A percentile compares a stretch with the other conserved stretches of the same genome.
Evolutionary conservation across 2,888 invertebrate species (phyloP).

Genomic region (Xestia ashworthii): DNA sequence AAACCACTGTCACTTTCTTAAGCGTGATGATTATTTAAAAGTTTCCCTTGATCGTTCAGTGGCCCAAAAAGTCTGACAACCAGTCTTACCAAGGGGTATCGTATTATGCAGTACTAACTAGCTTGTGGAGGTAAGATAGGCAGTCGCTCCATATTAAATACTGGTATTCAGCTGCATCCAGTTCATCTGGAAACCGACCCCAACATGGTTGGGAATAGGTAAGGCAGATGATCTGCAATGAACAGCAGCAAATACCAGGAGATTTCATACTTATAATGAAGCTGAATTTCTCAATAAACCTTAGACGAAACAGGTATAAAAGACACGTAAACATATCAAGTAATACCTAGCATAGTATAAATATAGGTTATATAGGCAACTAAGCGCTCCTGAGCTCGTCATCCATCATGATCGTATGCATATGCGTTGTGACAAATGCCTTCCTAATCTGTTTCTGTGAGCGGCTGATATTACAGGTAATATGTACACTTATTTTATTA

Average conservation of each 20-base stretch:
- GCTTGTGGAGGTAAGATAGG: too few relatives aligned
- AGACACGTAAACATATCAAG: conserved; percentile 21
- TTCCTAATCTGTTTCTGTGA: conserved; percentile 77
- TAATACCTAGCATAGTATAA: conserved; percentile 12
- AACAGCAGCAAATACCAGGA: neutral
- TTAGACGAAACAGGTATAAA: neutral
- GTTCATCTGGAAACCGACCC: too few relatives aligned
- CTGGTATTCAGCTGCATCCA: too few relatives aligned
- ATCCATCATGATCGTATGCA: conserved; percentile 83
- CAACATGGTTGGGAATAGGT: too few relatives aligned
- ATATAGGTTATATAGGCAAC: conserved; percentile 37
- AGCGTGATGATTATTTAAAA: neutral
- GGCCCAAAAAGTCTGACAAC: too few relatives aligned
- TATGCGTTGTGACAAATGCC: conserved; percentile 83
- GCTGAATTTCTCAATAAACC: neutral
- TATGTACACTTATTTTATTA: conserved; percentile 55
- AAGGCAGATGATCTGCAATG: too few relatives aligned
- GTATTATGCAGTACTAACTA: too few relatives aligned
- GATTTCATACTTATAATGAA: neutral
- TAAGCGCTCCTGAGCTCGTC: conserved; percentile 58
- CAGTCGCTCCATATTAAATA: too few relatives aligned
- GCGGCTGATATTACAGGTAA: conserved; percentile 64
- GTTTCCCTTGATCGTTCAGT: neutral
- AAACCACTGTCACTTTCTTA: neutral
- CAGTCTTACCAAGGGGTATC: too few relatives aligned